Conservation (phyloP, 1,140 invertebrate genomes). For the Pseudomyrmex flavicornis region DNA sequence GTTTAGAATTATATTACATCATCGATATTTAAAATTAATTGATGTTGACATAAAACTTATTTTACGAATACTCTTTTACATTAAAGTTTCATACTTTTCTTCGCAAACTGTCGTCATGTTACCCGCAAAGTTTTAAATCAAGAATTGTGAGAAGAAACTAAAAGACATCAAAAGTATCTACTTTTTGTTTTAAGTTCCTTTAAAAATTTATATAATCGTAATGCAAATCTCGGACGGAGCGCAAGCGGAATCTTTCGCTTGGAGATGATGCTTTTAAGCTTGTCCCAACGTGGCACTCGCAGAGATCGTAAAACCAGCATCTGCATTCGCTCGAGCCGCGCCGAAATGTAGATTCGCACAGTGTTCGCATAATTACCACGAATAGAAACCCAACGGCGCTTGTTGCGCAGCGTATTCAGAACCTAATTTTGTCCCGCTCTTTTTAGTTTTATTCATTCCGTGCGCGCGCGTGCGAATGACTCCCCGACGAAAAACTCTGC, state of each 20-base stretch:
- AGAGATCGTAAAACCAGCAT: slow-evolving; percentile 1
- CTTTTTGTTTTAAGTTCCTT: too few species aligned
- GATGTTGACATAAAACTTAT: not conserved
- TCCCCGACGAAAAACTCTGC: not conserved
- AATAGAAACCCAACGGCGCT: not conserved
- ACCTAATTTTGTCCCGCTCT: not conserved
- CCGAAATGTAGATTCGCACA: slow-evolving; percentile 10
- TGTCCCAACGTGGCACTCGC: not conserved
- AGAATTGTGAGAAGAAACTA: too few species aligned
- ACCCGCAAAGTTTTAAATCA: not conserved
- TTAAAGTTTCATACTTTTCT: not conserved
- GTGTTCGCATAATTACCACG: not conserved
- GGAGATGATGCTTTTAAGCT: not conserved
- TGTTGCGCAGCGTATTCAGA: not conserved
- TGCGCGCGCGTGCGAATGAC: not conserved
- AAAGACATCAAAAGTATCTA: too few species aligned
- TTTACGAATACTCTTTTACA: not conserved
- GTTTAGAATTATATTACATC: not conserved
- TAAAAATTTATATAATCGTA: not conserved
- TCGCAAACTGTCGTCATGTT: not conserved
- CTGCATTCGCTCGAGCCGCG: not conserved
- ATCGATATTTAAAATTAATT: not conserved
- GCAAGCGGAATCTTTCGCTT: not conserved
- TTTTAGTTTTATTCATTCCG: not conserved
- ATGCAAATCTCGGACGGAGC: not conserved